Conservation (phyloP, 2,888 invertebrate genomes). For the Lycocerus yunnanus region DNA sequence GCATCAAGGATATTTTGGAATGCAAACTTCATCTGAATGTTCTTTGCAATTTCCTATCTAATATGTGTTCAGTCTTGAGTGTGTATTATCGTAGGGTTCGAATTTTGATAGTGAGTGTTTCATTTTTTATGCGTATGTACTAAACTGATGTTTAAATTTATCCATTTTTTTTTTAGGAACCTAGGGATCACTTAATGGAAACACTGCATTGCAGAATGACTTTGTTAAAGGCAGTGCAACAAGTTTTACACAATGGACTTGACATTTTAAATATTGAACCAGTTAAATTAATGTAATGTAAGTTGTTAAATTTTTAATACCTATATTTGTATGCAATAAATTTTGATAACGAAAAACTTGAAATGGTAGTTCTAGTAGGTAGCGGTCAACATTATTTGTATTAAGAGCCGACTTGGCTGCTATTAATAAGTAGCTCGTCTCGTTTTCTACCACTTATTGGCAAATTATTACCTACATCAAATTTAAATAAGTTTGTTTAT, state of each 20-base stretch:
- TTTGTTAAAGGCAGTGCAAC: constrained; percentile 66
- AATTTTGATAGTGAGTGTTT: constrained; percentile 68
- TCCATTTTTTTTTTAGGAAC: constrained; percentile 62
- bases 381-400: no score
- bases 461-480: no score
- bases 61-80: constrained; percentile 69
- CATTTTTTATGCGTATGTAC: neutral
- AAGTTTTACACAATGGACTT: constrained; percentile 67
- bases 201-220: constrained; percentile 71
- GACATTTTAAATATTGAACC: constrained; percentile 69
- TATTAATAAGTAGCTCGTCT: no score
- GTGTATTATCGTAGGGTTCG: constrained; percentile 73
- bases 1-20: constrained; percentile 57
- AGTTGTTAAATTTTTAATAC: neutral
- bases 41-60: constrained; percentile 67
- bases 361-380: neutral
- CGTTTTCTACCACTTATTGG: no score
- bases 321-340: neutral
- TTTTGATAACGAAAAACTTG: neutral
- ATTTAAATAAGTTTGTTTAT: no score
- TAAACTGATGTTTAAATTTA: neutral
- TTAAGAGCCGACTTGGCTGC: no score
- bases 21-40: constrained; percentile 67
- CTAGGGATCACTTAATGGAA: constrained; percentile 68
- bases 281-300: constrained; percentile 68